Percentiles rank a stretch among this genome's conserved stretches.
Evolutionary conservation across 2,888 invertebrate species (phyloP).

Genomic region (Orthosia incerta): DNA sequence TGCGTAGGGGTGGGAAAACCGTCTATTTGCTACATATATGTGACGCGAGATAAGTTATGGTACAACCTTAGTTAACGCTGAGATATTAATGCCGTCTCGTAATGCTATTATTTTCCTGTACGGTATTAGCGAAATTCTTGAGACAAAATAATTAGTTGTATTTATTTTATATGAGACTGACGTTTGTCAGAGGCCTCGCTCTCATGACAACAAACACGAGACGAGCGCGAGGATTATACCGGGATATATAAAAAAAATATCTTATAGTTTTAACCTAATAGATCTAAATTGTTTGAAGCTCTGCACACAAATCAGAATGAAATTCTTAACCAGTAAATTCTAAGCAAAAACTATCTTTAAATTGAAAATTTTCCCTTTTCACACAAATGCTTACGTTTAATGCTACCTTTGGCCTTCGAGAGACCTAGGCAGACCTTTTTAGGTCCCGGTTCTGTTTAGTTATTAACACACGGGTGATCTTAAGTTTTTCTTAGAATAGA

Average conservation of each 20-base stretch:
- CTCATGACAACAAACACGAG: neutral
- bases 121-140: slow-evolving; percentile 28
- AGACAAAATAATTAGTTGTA: slow-evolving; percentile 38
- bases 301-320: neutral
- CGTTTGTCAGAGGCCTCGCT: neutral
- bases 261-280: neutral
- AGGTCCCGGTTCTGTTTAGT: slow-evolving; percentile 15
- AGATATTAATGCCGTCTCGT: slow-evolving; percentile 49
- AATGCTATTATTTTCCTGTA: slow-evolving; percentile 39
- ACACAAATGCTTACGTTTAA: slow-evolving; percentile 19
- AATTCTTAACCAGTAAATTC: neutral
- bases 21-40: slow-evolving; percentile 57
- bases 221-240: no score
- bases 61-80: slow-evolving; percentile 53
- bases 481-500: neutral
- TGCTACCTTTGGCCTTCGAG: slow-evolving; percentile 23
- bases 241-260: no score
- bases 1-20: slow-evolving; percentile 64
- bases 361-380: slow-evolving; percentile 20
- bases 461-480: slow-evolving; percentile 4
- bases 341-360: slow-evolving; percentile 2
- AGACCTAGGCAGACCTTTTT: slow-evolving; percentile 7
- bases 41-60: slow-evolving; percentile 57
- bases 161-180: slow-evolving; percentile 30
- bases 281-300: neutral